A percentile compares a stretch with the other conserved stretches of the same genome.
These are phyloP conservation scores for Calameuta idolon DNA, from an alignment of 2,888 invertebrate species.

Conservation along the genomic window DNA sequence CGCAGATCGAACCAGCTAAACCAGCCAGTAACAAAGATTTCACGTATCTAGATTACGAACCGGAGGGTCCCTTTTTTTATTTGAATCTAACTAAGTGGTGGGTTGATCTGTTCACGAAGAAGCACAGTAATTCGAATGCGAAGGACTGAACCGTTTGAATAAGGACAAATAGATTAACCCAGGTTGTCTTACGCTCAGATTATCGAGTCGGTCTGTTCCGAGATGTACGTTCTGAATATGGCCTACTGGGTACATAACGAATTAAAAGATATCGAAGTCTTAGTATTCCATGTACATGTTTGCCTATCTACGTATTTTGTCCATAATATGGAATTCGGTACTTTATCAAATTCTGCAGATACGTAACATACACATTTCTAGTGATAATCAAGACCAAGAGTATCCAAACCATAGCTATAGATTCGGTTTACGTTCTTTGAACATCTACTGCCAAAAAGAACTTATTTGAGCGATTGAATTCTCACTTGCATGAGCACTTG, in stretches of 20 bases:
- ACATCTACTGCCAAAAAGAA: not conserved
- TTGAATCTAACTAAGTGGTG: constrained; percentile 74
- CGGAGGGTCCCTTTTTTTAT: constrained; percentile 73
- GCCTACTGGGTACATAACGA: not conserved
- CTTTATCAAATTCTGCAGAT: not conserved
- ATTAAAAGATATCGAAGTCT: not conserved
- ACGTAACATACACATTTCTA: not conserved
- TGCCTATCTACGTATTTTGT: not conserved
- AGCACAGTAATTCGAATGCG: constrained; percentile 23
- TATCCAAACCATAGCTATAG: not conserved
- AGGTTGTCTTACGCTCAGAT: constrained; percentile 4
- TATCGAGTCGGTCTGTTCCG: not conserved
- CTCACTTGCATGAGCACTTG: not conserved
- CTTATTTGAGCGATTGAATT: not conserved
- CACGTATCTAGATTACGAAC: constrained; percentile 73
- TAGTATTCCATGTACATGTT: not conserved
- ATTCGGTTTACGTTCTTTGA: not conserved
- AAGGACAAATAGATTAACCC: not conserved
- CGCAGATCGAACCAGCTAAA: constrained; percentile 78
- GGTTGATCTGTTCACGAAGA: constrained; percentile 69
- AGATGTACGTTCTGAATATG: constrained; percentile 1
- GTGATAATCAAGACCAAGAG: not conserved
- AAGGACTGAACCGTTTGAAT: not conserved
- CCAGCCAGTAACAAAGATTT: constrained; percentile 63
- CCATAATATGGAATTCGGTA: not conserved